phyloP scores from a whole-genome alignment of 2,797 vertebrate species.

The Basileuterus tristriatus region DNA sequence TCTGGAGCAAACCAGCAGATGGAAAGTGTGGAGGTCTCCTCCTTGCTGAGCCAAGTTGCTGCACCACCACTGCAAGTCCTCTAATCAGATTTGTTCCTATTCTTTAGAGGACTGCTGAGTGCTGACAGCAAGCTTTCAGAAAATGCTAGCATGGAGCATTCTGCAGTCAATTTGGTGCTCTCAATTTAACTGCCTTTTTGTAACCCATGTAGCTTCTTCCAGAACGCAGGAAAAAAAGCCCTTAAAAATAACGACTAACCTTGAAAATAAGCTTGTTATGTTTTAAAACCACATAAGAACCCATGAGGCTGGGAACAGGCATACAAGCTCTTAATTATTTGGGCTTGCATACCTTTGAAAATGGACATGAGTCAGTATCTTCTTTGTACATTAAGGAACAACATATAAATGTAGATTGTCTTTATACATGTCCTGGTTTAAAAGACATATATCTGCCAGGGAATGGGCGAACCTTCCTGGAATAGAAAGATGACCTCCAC shows the following conservation, averaged over 20 bases:
- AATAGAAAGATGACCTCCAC: not conserved
- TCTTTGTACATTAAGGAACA: not conserved
- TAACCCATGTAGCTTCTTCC: slow-evolving; percentile 16
- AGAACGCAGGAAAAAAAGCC: not conserved
- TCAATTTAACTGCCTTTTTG: slow-evolving; percentile 58
- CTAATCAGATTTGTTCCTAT: slow-evolving; percentile 65
- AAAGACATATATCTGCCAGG: not conserved
- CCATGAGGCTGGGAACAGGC: not conserved
- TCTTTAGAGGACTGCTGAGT: slow-evolving; percentile 35
- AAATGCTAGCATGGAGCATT: slow-evolving; percentile 53
- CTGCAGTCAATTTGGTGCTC: slow-evolving; percentile 48
- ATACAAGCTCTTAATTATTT: not conserved
- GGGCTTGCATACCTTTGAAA: accelerated
- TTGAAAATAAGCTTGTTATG: slow-evolving; percentile 4
- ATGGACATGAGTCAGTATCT: not conserved
- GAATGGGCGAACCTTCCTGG: not conserved
- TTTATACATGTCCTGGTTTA: not conserved
- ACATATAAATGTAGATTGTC: too few relatives aligned
- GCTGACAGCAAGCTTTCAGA: slow-evolving; percentile 62
- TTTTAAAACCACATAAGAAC: not conserved
- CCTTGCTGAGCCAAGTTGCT: not conserved
- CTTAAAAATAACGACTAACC: not conserved
- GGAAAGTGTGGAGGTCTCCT: not conserved
- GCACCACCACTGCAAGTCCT: not conserved
- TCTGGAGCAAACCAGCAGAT: not conserved